Conservation (phyloP, 2,113 vertebrate genomes). For the Bos javanicus region DNA sequence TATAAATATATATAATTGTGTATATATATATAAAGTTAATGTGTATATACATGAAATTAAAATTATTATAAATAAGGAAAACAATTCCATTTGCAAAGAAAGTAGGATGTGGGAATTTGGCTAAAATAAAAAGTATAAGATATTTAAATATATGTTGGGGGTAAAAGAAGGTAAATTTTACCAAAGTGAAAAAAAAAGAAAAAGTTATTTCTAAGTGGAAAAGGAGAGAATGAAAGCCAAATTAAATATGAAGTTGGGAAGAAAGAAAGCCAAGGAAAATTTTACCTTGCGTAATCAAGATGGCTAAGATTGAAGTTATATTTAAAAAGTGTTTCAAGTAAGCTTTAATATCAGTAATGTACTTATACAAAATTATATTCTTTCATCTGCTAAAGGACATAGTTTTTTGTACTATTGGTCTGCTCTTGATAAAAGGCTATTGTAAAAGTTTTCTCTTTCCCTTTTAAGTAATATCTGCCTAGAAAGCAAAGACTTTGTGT, state of each 20-base stretch:
- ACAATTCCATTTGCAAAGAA: background rate
- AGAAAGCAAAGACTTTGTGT: background rate
- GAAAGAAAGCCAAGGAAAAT: background rate
- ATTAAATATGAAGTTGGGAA: background rate
- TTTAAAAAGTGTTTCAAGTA: background rate
- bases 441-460: background rate
- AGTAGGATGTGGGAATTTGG: background rate
- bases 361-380: background rate
- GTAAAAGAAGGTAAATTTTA: background rate
- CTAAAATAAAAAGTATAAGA: background rate
- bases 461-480: background rate
- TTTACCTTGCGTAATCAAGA: background rate
- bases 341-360: background rate
- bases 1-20: background rate
- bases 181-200: background rate
- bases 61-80: background rate
- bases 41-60: background rate
- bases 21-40: background rate
- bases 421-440: background rate
- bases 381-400: background rate
- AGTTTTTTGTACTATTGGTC: background rate
- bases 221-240: background rate
- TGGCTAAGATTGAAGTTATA: background rate
- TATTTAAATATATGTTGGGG: background rate
- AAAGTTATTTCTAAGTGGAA: background rate